Conservation (phyloP, 2,797 vertebrate species). For the Halcyon smyrnensis region DNA sequence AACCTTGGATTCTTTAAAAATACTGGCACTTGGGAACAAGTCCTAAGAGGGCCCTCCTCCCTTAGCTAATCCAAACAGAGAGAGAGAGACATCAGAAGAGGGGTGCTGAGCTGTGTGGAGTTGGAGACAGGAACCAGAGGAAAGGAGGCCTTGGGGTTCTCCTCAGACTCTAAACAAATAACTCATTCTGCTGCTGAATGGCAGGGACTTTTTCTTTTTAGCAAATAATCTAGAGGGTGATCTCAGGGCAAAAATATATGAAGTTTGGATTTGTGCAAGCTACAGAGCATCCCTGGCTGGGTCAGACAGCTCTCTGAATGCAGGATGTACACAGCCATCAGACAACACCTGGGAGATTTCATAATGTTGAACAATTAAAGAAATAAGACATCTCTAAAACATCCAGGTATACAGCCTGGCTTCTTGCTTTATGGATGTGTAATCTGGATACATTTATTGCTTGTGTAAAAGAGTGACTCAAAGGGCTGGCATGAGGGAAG, state of each 20-base stretch:
- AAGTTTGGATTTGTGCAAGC: not conserved
- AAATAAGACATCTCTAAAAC: not conserved
- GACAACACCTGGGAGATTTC: not conserved
- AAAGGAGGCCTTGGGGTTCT: not conserved
- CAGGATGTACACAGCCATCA: not conserved
- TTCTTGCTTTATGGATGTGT: not conserved
- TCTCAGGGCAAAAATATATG: slow-evolving; percentile 8
- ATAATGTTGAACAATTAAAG: not conserved
- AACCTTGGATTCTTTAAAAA: not conserved
- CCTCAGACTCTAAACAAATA: not conserved
- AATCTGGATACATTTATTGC: not conserved
- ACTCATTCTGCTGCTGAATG: not conserved
- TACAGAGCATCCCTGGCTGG: not conserved
- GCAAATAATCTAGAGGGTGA: not conserved
- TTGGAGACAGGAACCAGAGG: not conserved
- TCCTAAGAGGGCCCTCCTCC: not conserved
- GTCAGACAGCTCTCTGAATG: not conserved
- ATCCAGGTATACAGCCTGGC: not conserved
- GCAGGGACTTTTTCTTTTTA: not conserved
- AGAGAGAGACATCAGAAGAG: not conserved
- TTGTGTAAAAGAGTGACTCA: not conserved
- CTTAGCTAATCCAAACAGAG: not conserved
- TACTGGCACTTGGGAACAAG: not conserved
- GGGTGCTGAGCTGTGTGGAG: not conserved
- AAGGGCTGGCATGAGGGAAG: not conserved